phyloP scores from a whole-genome alignment of 2,888 invertebrate species.

The Agrotis exclamationis region DNA sequence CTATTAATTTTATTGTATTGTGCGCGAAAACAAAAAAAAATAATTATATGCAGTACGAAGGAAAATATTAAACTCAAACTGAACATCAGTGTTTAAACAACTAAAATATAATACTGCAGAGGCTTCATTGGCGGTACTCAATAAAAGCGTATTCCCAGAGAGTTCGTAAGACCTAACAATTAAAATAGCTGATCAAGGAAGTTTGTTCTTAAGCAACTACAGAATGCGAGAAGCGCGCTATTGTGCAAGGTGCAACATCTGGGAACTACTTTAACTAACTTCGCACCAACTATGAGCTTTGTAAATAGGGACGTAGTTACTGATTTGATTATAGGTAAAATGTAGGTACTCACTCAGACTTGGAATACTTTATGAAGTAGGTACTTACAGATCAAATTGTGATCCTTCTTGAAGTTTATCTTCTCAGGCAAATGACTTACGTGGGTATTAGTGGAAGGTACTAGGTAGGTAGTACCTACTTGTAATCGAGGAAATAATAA shows the following conservation, averaged over 20 bases:
- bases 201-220: conserved; percentile 41
- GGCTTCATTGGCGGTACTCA: neutral
- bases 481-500: no score
- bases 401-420: neutral
- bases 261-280: conserved; percentile 39
- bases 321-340: neutral
- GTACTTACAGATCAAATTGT: neutral
- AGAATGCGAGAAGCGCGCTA: conserved; percentile 43
- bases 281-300: conserved; percentile 15
- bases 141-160: conserved; percentile 9
- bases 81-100: no score
- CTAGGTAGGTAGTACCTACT: no score
- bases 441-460: no score
- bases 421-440: no score
- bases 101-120: neutral
- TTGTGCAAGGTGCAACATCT: conserved; percentile 40
- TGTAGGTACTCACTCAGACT: neutral
- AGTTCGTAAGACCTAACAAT: conserved; percentile 28
- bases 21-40: no score
- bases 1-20: no score
- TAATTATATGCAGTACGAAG: no score
- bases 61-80: no score
- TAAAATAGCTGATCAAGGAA: conserved; percentile 45
- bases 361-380: conserved; percentile 6
- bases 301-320: neutral